These are phyloP conservation scores for Trachythela sp. DNA, from an alignment of 64 coral and sea anemone genomes.

Conservation along the genomic window DNA sequence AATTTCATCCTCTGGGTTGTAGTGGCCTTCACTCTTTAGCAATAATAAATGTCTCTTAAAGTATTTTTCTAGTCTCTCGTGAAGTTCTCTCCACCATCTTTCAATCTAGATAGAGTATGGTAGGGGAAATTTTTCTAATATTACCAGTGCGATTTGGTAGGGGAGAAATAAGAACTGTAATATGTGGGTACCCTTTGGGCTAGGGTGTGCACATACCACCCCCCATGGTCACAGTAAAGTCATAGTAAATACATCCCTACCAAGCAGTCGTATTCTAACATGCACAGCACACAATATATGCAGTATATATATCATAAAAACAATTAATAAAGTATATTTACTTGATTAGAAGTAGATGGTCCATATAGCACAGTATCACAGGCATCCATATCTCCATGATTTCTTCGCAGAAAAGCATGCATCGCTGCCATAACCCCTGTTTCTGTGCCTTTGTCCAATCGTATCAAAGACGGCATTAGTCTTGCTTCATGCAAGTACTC, in stretches of 20 bases:
- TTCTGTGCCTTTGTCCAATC: background rate
- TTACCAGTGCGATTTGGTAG: background rate
- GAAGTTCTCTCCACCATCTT: background rate
- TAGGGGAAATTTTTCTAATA: background rate
- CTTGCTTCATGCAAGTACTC: background rate
- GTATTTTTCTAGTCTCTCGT: background rate
- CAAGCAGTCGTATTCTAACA: too few species aligned
- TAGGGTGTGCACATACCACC: too few species aligned
- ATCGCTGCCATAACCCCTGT: background rate
- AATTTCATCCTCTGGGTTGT: background rate
- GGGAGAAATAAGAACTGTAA: background rate
- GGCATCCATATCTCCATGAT: background rate
- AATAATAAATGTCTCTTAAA: background rate
- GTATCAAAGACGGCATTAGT: background rate
- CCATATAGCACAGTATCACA: constrained; percentile 3
- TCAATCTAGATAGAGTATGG: background rate
- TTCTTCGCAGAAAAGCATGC: background rate
- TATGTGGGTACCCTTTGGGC: too few species aligned
- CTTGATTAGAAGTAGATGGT: background rate
- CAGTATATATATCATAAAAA: background rate
- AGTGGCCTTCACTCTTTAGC: constrained; percentile 1
- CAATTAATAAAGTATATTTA: background rate
- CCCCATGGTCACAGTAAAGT: too few species aligned
- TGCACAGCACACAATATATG: background rate
- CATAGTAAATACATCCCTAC: too few species aligned